These are phyloP conservation scores for Bufo bufo DNA, from an alignment of 2,113 vertebrate genomes.

Conservation along the genomic window DNA sequence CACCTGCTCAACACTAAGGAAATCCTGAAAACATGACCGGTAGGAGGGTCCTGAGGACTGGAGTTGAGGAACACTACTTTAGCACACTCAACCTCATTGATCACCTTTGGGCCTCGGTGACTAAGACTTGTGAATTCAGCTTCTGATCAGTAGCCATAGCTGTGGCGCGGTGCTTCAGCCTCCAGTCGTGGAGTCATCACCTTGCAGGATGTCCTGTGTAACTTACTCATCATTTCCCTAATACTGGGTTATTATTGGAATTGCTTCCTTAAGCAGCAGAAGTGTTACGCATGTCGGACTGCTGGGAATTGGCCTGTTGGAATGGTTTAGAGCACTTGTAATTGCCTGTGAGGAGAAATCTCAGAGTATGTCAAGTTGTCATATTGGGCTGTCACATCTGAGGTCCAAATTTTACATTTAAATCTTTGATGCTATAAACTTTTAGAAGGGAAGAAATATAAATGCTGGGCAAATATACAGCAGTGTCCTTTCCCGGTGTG, in stretches of 20 bases:
- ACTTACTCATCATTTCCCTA: slow-evolving; percentile 6
- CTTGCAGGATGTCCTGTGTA: background rate
- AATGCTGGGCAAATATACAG: background rate
- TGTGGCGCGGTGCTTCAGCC: no score
- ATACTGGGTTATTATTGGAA: slow-evolving; percentile 11
- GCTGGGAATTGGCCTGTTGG: background rate
- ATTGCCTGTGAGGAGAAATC: background rate
- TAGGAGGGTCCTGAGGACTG: no score
- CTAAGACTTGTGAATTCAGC: background rate
- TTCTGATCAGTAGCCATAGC: background rate
- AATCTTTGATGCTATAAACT: background rate
- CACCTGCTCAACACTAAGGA: no score
- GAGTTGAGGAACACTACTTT: no score
- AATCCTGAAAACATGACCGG: no score
- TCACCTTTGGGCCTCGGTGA: no score
- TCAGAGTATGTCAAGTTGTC: background rate
- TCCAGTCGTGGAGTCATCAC: background rate
- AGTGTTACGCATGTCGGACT: background rate
- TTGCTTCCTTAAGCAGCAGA: slow-evolving; percentile 7
- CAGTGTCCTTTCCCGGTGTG: background rate
- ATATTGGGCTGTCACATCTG: background rate
- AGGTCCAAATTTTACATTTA: background rate
- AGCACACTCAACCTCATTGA: no score
- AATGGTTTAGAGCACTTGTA: background rate
- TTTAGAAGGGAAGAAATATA: background rate